phyloP scores from a whole-genome alignment of 2,888 invertebrate species.

The Cryptus armator region DNA sequence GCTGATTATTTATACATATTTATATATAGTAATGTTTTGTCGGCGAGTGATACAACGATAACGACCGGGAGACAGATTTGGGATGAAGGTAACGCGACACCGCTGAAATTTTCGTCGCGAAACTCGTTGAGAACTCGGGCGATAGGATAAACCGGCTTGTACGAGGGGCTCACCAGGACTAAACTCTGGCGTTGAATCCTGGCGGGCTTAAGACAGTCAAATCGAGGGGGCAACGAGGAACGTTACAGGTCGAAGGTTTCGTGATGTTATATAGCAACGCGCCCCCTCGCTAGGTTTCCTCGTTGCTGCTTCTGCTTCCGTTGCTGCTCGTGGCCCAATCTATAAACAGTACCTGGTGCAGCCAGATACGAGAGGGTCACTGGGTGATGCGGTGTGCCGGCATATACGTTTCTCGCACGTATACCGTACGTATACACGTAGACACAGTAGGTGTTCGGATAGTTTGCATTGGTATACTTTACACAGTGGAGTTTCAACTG shows the following conservation, averaged over 20 bases:
- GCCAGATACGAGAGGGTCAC: constrained; percentile 81
- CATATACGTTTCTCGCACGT: constrained; percentile 8
- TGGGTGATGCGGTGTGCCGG: constrained; percentile 73
- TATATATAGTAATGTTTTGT: neutral
- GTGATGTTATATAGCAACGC: constrained; percentile 70
- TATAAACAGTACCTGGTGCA: constrained; percentile 82
- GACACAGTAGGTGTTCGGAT: neutral
- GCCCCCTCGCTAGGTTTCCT: constrained; percentile 19
- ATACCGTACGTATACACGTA: constrained; percentile 18
- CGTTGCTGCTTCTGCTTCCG: constrained; percentile 36
- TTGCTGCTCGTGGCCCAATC: constrained; percentile 75
- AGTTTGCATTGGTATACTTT: constrained; percentile 2
- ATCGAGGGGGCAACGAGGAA: constrained; percentile 58
- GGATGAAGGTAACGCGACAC: neutral
- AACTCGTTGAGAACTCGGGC: constrained; percentile 9
- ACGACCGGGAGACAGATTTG: neutral
- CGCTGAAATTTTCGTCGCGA: neutral
- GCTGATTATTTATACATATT: neutral
- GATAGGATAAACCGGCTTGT: constrained; percentile 64
- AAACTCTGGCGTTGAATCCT: constrained; percentile 61
- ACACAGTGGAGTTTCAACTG: neutral
- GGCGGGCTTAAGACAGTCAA: constrained; percentile 58
- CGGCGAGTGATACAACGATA: neutral
- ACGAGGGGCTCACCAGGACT: constrained; percentile 67
- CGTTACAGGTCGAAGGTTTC: constrained; percentile 67